phyloP scores from a whole-genome alignment of 2,797 vertebrate genomes.

The Betta splendens region DNA sequence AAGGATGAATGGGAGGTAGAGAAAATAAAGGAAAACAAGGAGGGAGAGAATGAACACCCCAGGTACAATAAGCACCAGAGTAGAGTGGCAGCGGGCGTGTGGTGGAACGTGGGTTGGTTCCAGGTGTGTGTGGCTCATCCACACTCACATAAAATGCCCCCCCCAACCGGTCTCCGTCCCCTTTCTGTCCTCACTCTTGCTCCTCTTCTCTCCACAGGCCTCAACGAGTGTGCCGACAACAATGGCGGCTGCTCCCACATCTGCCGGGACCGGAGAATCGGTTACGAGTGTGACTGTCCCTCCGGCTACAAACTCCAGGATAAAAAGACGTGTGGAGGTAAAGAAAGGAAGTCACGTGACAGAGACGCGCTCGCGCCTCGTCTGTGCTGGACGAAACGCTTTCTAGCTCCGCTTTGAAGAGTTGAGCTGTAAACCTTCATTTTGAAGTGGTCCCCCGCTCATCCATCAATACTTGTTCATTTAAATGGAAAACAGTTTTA shows the following conservation, averaged over 20 bases:
- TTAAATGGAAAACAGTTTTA: too few species aligned
- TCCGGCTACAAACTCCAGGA: constrained; percentile 94
- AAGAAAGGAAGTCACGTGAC: constrained; percentile 31
- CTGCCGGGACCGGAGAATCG: constrained; percentile 91
- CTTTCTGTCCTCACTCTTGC: not conserved
- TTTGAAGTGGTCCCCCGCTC: too few species aligned
- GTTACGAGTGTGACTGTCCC: constrained; percentile 94
- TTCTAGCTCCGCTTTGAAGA: not conserved
- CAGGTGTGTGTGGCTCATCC: constrained; percentile 39
- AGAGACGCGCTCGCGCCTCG: not conserved
- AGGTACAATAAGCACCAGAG: constrained; percentile 27
- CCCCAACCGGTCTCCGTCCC: not conserved
- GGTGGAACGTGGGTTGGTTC: constrained; percentile 51
- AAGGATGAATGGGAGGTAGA: constrained; percentile 37
- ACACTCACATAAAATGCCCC: not conserved
- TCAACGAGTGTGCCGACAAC: constrained; percentile 92
- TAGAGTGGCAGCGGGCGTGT: constrained; percentile 55
- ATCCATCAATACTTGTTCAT: too few species aligned
- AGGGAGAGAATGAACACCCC: constrained; percentile 13
- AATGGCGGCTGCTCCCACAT: constrained; percentile 97
- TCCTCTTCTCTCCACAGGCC: constrained; percentile 73
- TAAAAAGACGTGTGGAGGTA: constrained; percentile 97
- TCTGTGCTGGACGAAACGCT: not conserved
- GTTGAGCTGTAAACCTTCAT: not conserved
- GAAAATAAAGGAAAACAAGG: constrained; percentile 13